Base-by-base conservation (phyloP, 1,140 invertebrate genomes). In the Drosophila nebulosa region DNA sequence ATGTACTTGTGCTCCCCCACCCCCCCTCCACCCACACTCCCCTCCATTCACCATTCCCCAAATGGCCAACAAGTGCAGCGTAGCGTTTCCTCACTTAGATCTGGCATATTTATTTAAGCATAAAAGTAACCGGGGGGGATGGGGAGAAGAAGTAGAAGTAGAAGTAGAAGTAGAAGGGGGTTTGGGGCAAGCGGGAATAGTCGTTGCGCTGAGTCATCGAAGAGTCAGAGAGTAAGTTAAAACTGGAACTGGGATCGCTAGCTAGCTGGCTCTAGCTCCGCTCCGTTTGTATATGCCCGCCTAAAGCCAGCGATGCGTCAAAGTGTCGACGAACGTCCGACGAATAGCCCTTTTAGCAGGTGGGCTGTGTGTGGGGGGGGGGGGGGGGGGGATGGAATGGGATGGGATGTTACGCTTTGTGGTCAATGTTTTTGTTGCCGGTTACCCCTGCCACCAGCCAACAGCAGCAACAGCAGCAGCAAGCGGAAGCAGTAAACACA, bases 321-420 rank as follows among this genome's bases (percentile, higher is more conserved):
- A 85, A 85, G 80, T 86, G 80, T 85, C 80, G 80, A 85, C 80
- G 81, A 84, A 86, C 77, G 79, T 74, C 77, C 66, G 71, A 61
- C 36, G 57, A 32, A 46, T 46, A 46, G 39, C 39, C 53, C 16
- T 16, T 16, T 16, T 24, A 59, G 56, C 56, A 59, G 55, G 27
- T 51, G 22, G 53, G 24, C 9, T 0, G 39, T 1, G 21, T 21
- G 2, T 10, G 26, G 22, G 39, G 2, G 4, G 4, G 21, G 3
- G 4, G n/a, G n/a, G n/a, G n/a, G n/a, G n/a, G n/a, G n/a, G n/a
- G 42, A 32, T 27, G 12, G 14, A 56, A 42, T 32, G 10, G 16
- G 51, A 65, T 69, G 69, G 64, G 64, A 59, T 65, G 76, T 79
- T 84, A 84, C 80, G 80, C 79, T 71, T 76, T 84, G 80, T 79